Evolutionary conservation across 2,888 invertebrate genomes (phyloP).

Genomic region (Eupithecia insigniata): DNA sequence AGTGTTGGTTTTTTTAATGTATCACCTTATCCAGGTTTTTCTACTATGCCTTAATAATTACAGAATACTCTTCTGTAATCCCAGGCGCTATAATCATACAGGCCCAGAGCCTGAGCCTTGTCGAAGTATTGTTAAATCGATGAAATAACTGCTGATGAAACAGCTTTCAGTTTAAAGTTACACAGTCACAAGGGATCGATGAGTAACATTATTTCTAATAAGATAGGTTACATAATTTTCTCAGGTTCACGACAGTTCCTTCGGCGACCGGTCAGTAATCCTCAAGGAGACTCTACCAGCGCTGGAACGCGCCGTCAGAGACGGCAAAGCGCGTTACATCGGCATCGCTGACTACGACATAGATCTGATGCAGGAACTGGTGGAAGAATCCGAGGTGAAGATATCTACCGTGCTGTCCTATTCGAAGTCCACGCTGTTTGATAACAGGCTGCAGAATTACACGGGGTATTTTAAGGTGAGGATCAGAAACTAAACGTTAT

Average conservation of each 20-base stretch:
- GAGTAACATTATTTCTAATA: too few relatives aligned
- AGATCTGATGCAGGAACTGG: conserved; percentile 88
- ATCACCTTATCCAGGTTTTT: too few relatives aligned
- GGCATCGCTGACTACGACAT: conserved; percentile 95
- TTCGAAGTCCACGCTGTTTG: conserved; percentile 90
- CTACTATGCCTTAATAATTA: too few relatives aligned
- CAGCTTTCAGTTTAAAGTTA: too few relatives aligned
- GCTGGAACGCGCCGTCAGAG: conserved; percentile 88
- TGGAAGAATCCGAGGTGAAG: conserved; percentile 86
- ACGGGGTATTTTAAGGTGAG: conserved; percentile 89
- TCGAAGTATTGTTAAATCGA: too few relatives aligned
- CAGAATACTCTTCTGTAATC: too few relatives aligned
- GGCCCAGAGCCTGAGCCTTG: too few relatives aligned
- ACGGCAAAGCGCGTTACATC: conserved; percentile 90
- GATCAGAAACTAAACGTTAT: not conserved
- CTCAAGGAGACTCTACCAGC: conserved; percentile 94
- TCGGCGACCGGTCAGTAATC: conserved; percentile 89
- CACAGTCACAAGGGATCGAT: too few relatives aligned
- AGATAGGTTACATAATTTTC: not conserved
- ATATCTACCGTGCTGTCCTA: conserved; percentile 91
- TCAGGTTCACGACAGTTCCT: conserved; percentile 97
- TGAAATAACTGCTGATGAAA: too few relatives aligned
- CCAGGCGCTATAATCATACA: too few relatives aligned
- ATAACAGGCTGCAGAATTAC: conserved; percentile 89
- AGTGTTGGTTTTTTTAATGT: too few relatives aligned